A percentile compares a stretch with the other conserved stretches of the same genome.
Evolutionary conservation across 2,797 vertebrate genomes (phyloP).

Genomic region (Xyrichtys novacula): DNA sequence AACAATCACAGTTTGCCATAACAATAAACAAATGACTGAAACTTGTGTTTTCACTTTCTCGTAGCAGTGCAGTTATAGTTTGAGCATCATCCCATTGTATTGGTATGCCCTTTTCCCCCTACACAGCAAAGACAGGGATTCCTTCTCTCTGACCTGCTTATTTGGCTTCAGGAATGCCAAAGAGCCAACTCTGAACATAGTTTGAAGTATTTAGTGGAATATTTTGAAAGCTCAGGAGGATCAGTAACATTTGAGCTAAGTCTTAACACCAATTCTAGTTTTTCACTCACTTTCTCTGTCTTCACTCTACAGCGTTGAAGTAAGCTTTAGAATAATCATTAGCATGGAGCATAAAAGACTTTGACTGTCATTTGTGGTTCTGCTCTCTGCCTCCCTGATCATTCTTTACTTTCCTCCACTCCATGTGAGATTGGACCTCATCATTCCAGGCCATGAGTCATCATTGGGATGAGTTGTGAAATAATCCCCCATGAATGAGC

Average conservation of each 20-base stretch:
- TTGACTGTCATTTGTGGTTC: neutral
- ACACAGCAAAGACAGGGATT: constrained; percentile 51
- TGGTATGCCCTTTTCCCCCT: constrained; percentile 18
- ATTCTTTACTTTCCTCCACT: constrained; percentile 17
- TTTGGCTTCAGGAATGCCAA: constrained; percentile 54
- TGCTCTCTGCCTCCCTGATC: constrained; percentile 5
- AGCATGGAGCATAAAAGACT: constrained; percentile 9
- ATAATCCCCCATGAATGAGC: constrained; percentile 75
- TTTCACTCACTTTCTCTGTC: neutral
- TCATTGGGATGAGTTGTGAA: constrained; percentile 75
- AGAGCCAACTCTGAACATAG: constrained; percentile 41
- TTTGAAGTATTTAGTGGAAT: constrained; percentile 47
- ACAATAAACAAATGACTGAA: no score
- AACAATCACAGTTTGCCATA: neutral
- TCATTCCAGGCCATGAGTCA: constrained; percentile 75
- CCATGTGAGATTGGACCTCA: constrained; percentile 53
- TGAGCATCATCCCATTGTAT: constrained; percentile 45
- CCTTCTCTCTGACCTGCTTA: constrained; percentile 53
- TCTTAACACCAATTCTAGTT: constrained; percentile 30
- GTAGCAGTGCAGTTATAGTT: constrained; percentile 7
- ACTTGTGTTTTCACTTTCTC: constrained; percentile 8
- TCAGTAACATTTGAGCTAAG: constrained; percentile 44
- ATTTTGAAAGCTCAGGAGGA: constrained; percentile 48
- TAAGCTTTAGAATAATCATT: neutral
- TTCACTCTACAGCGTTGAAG: neutral